A percentile compares a stretch with the other conserved stretches of the same genome.
Evolutionary conservation across 2,797 vertebrate genomes (phyloP).

Genomic region (Tympanoctomys barrerae): DNA sequence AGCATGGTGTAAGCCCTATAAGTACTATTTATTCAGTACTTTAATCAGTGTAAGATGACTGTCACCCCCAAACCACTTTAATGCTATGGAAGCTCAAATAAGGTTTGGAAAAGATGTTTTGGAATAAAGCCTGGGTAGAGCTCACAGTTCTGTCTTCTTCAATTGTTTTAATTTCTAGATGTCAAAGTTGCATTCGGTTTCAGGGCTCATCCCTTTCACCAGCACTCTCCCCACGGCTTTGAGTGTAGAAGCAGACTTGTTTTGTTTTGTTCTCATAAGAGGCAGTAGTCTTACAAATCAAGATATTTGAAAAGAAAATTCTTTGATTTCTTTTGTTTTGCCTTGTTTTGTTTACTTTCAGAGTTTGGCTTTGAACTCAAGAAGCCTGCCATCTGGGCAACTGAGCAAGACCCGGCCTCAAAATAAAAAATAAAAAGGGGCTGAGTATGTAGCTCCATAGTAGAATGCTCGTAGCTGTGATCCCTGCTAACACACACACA

Average conservation of each 20-base stretch:
- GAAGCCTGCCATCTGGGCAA: not conserved
- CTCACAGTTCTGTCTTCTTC: not conserved
- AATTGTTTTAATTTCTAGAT: not conserved
- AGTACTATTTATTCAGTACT: not conserved
- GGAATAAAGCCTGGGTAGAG: not conserved
- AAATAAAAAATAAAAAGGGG: not conserved
- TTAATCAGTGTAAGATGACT: not conserved
- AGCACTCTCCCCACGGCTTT: not conserved
- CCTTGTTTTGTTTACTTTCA: constrained; percentile 47
- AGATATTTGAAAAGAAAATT: not conserved
- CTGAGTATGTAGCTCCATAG: not conserved
- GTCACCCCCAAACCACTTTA: not conserved
- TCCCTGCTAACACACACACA: no score
- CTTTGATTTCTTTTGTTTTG: not conserved
- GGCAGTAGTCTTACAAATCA: constrained; percentile 3
- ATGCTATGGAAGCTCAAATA: constrained; percentile 31
- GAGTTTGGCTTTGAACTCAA: constrained; percentile 24
- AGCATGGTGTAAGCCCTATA: not conserved
- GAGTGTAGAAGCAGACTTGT: not conserved
- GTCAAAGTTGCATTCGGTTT: constrained; percentile 29
- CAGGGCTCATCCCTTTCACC: not conserved
- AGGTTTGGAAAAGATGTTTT: not conserved
- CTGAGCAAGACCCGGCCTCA: not conserved
- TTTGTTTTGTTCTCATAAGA: not conserved
- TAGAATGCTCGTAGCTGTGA: not conserved